Percentiles rank a stretch among this genome's conserved stretches.
These are phyloP conservation scores for Osmerus eperlanus DNA, from an alignment of 2,113 vertebrate species.

Conservation along the genomic window DNA sequence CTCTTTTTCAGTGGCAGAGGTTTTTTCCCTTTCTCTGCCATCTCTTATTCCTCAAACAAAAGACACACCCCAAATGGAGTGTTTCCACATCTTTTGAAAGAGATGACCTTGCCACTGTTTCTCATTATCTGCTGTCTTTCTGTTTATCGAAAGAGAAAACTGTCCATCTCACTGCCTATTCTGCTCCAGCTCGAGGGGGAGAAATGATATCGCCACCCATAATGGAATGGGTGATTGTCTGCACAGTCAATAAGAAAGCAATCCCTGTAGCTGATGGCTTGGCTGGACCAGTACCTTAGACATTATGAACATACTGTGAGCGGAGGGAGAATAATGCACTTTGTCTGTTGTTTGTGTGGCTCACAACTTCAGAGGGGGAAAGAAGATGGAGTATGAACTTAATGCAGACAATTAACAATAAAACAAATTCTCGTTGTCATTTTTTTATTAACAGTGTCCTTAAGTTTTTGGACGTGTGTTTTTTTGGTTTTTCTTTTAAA, in stretches of 20 bases:
- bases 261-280: conserved; percentile 25
- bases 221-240: conserved; percentile 37
- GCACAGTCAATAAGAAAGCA: conserved; percentile 37
- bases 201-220: conserved; percentile 28
- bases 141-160: conserved; percentile 19
- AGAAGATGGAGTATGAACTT: not conserved
- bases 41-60: conserved; percentile 10
- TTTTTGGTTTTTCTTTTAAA: no score
- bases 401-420: no score
- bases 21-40: no score
- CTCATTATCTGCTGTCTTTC: conserved; percentile 33
- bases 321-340: not conserved
- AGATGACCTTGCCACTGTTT: conserved; percentile 32
- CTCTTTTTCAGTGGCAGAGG: no score
- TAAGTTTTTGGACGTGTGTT: no score
- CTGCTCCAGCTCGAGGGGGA: conserved; percentile 7
- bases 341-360: not conserved
- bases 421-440: no score
- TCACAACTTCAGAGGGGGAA: not conserved
- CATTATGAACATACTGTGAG: conserved; percentile 25
- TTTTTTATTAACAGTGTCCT: no score
- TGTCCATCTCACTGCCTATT: conserved; percentile 24
- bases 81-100: conserved; percentile 21
- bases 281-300: not conserved
- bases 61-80: conserved; percentile 7